Evolutionary conservation across 64 coral and sea anemone species (phyloP).

Genomic region (Actinia tenebrosa): DNA sequence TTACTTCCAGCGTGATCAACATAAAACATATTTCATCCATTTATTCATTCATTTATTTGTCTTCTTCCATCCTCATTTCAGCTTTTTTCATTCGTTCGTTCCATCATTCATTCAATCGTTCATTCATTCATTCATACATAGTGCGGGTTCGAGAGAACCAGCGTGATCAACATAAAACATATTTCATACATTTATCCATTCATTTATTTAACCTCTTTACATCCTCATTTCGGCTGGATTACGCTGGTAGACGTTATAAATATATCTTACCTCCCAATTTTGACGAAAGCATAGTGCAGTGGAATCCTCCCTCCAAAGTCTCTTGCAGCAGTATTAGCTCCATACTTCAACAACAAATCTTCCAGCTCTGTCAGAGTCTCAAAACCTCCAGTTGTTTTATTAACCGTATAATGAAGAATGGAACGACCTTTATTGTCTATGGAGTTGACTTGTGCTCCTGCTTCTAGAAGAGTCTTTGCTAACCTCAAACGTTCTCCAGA

Average conservation of each 20-base stretch:
- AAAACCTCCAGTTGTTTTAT: constrained; percentile 74
- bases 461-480: constrained; percentile 45
- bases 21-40: too few relatives aligned
- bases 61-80: too few relatives aligned
- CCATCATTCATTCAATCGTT: too few relatives aligned
- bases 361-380: constrained; percentile 71
- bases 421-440: constrained; percentile 43
- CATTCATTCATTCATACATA: too few relatives aligned
- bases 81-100: too few relatives aligned
- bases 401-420: constrained; percentile 69
- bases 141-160: too few relatives aligned
- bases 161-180: too few relatives aligned
- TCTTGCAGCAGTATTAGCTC: constrained; percentile 36
- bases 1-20: too few relatives aligned
- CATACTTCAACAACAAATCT: constrained; percentile 67
- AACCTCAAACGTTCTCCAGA: constrained; percentile 29
- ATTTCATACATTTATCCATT: not conserved
- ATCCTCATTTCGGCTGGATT: too few relatives aligned
- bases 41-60: too few relatives aligned
- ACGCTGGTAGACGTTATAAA: not conserved
- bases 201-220: too few relatives aligned
- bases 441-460: constrained; percentile 68
- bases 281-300: constrained; percentile 80
- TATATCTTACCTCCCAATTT: constrained; percentile 36
- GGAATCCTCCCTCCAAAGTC: constrained; percentile 64